Evolutionary conservation across 1,140 invertebrate genomes (phyloP), one percentile per base, ranked within the genome.

Genomic region (Drosophila equinoxialis): DNA sequence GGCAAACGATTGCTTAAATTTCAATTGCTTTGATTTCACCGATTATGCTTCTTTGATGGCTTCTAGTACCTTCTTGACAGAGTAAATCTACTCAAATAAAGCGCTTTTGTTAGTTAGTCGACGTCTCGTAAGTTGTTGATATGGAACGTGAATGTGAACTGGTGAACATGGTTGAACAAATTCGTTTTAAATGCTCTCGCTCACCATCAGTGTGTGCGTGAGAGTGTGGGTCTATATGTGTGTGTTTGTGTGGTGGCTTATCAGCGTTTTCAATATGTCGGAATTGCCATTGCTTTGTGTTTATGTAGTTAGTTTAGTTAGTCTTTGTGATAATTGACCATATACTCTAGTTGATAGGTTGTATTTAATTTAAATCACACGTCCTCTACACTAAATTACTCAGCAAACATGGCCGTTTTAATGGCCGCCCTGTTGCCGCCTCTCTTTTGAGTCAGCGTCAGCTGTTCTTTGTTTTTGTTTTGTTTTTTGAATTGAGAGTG

Each of bases 1-100:
- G 96, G 95, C 94, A 94, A 59, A 93, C 42, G 85, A 66, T 82
- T 89, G 74, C 81, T 89, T 84, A 68, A 57, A 68, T 66, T 76
- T 77, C 20, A 68, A 73, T 68, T 77, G 66, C 77, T 77, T 42
- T 68, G 68, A 58, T 67, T 68, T 51, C 45, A 51, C 45, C 45
- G 45, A 51, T 85, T 39, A 39, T 39, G 37, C 17, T 66, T 20
- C 20, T 64, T 65, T 64, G 67, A 79, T 65, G 68, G 54, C 39
- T 78, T 89, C 71, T 77, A 87, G 80, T 89, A 89, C 74, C 77
- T 89, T 89, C 60, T 73, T 23, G 71, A 81, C 72, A 72, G 62
- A 65, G 11, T 81, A 78, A 63, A 64, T 83, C 77, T 74, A 65
- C 67, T 68, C 30, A 54, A 65, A 70, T 79, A 37, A 13, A 63